A percentile compares a stretch with the other conserved stretches of the same genome.
Evolutionary conservation across 2,888 invertebrate species (phyloP).

Genomic region (Crossocerus cetratus): DNA sequence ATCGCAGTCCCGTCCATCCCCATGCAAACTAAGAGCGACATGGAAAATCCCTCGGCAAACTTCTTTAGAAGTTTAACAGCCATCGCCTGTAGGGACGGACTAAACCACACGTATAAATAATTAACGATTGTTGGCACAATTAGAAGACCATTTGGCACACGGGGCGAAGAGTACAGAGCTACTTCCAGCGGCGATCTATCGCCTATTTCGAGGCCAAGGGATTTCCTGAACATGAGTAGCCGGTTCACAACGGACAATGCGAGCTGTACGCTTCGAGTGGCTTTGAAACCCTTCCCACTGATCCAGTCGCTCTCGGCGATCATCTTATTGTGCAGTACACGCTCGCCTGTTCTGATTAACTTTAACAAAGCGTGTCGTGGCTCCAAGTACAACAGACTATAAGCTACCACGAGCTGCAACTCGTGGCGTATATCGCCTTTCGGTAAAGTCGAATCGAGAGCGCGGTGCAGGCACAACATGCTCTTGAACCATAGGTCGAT

Average conservation of each 20-base stretch:
- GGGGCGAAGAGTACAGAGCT: slow-evolving; percentile 75
- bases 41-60: slow-evolving; percentile 79
- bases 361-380: slow-evolving; percentile 74
- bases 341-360: slow-evolving; percentile 72
- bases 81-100: slow-evolving; percentile 79
- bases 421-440: slow-evolving; percentile 72
- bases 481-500: slow-evolving; percentile 74
- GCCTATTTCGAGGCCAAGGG: slow-evolving; percentile 65
- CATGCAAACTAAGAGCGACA: slow-evolving; percentile 81
- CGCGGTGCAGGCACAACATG: slow-evolving; percentile 73
- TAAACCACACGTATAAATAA: slow-evolving; percentile 80
- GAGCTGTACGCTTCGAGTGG: slow-evolving; percentile 73
- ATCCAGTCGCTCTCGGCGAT: slow-evolving; percentile 76
- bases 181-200: slow-evolving; percentile 73
- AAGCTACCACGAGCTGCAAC: slow-evolving; percentile 71
- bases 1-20: slow-evolving; percentile 80
- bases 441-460: slow-evolving; percentile 66
- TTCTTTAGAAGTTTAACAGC: slow-evolving; percentile 79
- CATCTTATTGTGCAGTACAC: slow-evolving; percentile 72
- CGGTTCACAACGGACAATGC: slow-evolving; percentile 74
- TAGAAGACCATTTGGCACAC: slow-evolving; percentile 73
- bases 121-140: slow-evolving; percentile 79
- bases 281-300: slow-evolving; percentile 73
- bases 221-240: slow-evolving; percentile 73
- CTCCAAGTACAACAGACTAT: slow-evolving; percentile 73